A percentile compares a stretch with the other conserved stretches of the same genome.
phyloP scores from a whole-genome alignment of 2,113 vertebrate genomes.

The human region DNA sequence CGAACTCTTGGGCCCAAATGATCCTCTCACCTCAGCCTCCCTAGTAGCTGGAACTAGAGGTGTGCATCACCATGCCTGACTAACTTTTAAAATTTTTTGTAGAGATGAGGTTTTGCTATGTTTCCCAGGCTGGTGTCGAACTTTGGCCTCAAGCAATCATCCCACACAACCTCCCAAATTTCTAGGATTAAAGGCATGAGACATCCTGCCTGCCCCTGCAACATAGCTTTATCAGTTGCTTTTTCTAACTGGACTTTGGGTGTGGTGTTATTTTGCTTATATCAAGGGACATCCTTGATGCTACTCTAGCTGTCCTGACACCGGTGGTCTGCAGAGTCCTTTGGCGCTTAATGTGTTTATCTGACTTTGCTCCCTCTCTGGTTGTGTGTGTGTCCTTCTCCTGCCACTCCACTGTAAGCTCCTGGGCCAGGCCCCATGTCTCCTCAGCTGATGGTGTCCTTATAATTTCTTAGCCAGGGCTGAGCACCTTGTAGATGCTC shows the following conservation, averaged over 20 bases:
- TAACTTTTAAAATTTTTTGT: too few relatives aligned
- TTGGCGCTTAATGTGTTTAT: not conserved
- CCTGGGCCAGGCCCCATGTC: not conserved
- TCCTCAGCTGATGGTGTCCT: not conserved
- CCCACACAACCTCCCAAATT: too few relatives aligned
- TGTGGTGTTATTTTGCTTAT: not conserved
- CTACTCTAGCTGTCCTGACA: not conserved
- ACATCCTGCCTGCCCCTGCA: too few relatives aligned
- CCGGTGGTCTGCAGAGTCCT: not conserved
- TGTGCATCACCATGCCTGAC: too few relatives aligned
- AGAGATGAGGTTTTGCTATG: too few relatives aligned
- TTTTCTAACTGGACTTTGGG: not conserved
- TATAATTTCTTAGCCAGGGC: not conserved
- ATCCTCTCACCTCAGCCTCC: too few relatives aligned
- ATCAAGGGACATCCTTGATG: not conserved
- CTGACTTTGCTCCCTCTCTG: not conserved
- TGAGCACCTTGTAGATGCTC: not conserved
- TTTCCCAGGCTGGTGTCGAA: too few relatives aligned
- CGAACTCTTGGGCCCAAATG: too few relatives aligned
- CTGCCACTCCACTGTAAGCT: not conserved
- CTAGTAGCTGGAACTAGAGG: too few relatives aligned
- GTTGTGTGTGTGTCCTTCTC: rapidly evolving
- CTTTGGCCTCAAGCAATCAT: too few relatives aligned
- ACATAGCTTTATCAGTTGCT: not conserved
- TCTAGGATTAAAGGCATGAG: too few relatives aligned